Conservation (phyloP, 2,797 vertebrate species). For the Clangula hyemalis region DNA sequence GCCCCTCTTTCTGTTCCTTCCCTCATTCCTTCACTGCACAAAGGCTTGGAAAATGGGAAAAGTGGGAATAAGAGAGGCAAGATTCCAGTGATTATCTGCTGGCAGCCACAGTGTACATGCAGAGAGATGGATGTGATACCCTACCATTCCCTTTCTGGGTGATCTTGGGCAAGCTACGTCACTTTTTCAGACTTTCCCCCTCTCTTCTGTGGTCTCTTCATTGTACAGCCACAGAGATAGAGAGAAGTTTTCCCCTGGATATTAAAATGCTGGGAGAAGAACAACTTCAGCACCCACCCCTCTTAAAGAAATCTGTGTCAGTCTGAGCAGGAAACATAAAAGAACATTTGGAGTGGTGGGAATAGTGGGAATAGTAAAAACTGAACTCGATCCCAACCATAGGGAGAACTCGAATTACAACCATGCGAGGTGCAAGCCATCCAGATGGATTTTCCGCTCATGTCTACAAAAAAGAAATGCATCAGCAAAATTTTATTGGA, state of each 20-base stretch:
- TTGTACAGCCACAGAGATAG: not conserved
- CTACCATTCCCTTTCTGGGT: not conserved
- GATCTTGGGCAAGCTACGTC: not conserved
- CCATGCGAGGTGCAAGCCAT: not conserved
- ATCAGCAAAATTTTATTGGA: not conserved
- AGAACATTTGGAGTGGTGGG: not conserved
- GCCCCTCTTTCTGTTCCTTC: not conserved
- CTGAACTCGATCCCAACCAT: not conserved
- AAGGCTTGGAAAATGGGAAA: not conserved
- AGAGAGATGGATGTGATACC: not conserved
- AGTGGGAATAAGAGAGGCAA: accelerated
- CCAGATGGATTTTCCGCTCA: not conserved
- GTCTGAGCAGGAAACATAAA: not conserved
- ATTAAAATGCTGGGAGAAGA: not conserved
- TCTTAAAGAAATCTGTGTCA: not conserved
- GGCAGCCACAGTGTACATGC: not conserved
- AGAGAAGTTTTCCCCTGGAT: not conserved
- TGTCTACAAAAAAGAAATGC: not conserved
- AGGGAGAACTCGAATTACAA: not conserved
- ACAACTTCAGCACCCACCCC: not conserved
- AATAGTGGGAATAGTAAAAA: not conserved
- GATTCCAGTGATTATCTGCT: not conserved
- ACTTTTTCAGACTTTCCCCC: not conserved
- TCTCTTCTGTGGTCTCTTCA: not conserved
- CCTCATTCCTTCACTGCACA: not conserved